Conservation (phyloP, 2,113 vertebrate species). For the Ptilorrhoa leucosticta region DNA sequence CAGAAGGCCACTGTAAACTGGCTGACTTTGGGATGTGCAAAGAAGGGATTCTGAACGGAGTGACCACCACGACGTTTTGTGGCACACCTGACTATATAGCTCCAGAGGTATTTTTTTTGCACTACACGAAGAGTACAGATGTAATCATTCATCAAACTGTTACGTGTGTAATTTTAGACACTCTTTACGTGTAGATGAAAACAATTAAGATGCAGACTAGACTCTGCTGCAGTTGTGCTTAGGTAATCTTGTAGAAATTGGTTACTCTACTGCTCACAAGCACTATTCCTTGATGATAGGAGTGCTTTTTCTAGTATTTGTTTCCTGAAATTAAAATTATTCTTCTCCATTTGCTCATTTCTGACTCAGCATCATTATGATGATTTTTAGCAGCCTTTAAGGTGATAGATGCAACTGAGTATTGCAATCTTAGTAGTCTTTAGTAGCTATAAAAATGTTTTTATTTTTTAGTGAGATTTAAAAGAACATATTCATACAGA, state of each 20-base stretch:
- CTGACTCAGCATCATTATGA: not conserved
- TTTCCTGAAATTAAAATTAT: not conserved
- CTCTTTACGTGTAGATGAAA: not conserved
- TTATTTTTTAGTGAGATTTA: not conserved
- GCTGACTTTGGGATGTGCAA: conserved; percentile 99
- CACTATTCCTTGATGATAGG: not conserved
- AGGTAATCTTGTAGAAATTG: not conserved
- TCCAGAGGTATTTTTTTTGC: conserved; percentile 83
- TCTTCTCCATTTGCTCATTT: not conserved
- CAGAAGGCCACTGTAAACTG: conserved; percentile 97
- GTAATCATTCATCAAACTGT: not conserved
- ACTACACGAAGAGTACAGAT: not conserved
- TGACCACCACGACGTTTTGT: conserved; percentile 97
- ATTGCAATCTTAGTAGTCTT: not conserved
- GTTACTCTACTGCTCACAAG: not conserved
- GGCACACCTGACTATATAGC: conserved; percentile 98
- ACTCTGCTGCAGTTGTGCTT: not conserved
- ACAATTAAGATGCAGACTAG: not conserved
- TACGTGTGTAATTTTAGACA: not conserved
- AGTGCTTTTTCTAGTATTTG: not conserved
- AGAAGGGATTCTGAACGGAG: conserved; percentile 94
- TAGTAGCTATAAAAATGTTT: not conserved
- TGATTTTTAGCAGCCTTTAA: not conserved
- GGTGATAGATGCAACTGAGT: not conserved
- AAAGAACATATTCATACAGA: not conserved